Evolutionary conservation across 2,797 vertebrate genomes (phyloP), one percentile per base, ranked within the genome.

Genomic region (Eptatretus atami): DNA sequence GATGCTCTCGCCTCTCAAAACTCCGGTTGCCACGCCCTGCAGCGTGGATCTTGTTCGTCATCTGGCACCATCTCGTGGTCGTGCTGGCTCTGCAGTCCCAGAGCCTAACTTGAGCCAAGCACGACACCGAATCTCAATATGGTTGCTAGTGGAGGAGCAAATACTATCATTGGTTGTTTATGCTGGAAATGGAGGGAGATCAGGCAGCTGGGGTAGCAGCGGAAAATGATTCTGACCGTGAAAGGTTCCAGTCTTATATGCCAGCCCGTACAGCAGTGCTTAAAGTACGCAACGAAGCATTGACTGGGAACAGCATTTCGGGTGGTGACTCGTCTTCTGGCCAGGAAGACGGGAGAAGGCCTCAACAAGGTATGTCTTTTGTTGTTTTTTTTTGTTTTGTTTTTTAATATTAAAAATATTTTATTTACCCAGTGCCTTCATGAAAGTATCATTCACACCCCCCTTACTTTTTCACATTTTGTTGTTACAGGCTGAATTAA

Each of bases 231-330:
- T n/a, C n/a, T 0, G 92, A 99, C 65, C 94, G 93, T 69, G 92
- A n/a, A 99, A 19, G 81, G 82, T 0, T 61, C 15, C 12, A 82
- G 83, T 1, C 78, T 96, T 53, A 94, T n/a, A 86, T 85, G 71
- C 88, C 92, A 3, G 94, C 85, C 1, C 78, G n/a, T n/a, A 1
- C 76, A 81, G 53, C 88, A 99, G 72, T 96, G 67, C 83, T 99
- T 67, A 92, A 82, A 71, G 79, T 79, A 53, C 84, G 2, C 76
- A 86, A 12, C 75, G 87, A 67, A 88, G 80, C 1, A 83, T 96
- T 15, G 90, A 96, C 76, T 99, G 92, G 92, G 88, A 99, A 52
- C 90, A 95, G 83, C 96, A 44, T 88, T 95, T 71, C 87, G n/a
- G 66, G 86, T 95, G 68, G 80, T 95, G 69, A 78, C 77, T 67